phyloP scores from a whole-genome alignment of 2,888 invertebrate species.

The Digitonthophagus gazella region DNA sequence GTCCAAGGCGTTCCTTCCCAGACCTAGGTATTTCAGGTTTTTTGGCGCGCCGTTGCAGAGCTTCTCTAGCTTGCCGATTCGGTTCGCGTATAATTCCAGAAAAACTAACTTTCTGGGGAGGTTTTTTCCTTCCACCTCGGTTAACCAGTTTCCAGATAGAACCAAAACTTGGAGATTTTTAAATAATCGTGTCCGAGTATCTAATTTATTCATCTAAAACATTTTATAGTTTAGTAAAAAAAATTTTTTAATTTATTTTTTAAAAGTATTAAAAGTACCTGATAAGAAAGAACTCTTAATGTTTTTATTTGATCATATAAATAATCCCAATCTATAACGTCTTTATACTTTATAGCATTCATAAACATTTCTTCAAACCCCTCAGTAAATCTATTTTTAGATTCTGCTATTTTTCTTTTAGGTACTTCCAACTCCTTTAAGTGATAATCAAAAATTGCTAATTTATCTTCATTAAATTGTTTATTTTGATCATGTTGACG shows the following conservation, averaged over 20 bases:
- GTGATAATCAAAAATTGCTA: constrained; percentile 38
- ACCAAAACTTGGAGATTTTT: constrained; percentile 51
- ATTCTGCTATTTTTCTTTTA: constrained; percentile 33
- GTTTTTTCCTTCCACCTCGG: constrained; percentile 44
- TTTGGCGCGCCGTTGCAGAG: constrained; percentile 48
- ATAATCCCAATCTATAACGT: constrained; percentile 38
- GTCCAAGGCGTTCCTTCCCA: constrained; percentile 53
- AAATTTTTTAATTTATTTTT: constrained; percentile 13
- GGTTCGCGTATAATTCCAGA: constrained; percentile 56
- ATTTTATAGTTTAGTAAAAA: constrained; percentile 30
- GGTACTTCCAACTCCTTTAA: constrained; percentile 32
- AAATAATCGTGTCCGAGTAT: constrained; percentile 40
- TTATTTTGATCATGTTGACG: constrained; percentile 37
- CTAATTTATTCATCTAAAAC: constrained; percentile 50
- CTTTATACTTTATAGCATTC: constrained; percentile 35
- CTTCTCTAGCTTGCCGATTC: constrained; percentile 46
- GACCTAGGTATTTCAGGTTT: constrained; percentile 54
- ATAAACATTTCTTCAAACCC: constrained; percentile 36
- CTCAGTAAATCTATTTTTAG: constrained; percentile 37
- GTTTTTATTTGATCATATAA: constrained; percentile 36
- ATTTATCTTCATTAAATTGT: constrained; percentile 38
- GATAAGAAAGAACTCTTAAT: constrained; percentile 33
- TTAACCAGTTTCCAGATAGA: constrained; percentile 51
- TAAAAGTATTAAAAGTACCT: neutral
- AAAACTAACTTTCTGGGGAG: constrained; percentile 51